Evolutionary conservation across 2,113 vertebrate genomes (phyloP), one percentile per base, ranked within the genome.

Genomic region (Copsychus sechellarum): DNA sequence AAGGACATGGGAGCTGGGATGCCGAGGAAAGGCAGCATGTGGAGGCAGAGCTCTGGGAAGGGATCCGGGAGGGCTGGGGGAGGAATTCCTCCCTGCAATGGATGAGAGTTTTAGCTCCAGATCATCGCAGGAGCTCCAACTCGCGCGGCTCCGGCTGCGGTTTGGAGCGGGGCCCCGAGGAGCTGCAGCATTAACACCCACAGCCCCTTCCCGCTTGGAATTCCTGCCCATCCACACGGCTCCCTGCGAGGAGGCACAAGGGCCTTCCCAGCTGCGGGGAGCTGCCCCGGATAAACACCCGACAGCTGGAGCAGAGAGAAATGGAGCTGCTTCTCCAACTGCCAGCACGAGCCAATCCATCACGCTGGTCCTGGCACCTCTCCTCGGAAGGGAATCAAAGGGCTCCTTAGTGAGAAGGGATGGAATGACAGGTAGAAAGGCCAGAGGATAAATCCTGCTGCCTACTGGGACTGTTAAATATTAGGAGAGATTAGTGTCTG

Each of bases 391-490:
- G 87, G 94, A 97, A 97, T 97, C 97, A 97, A 97, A 97, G 94
- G 78, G 82, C 95, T 97, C 78, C 97, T 97, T 97, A 96, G 97
- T 97, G 97, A 97, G 97, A 97, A 93, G 93, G 81, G 96, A 97
- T 97, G 97, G 97, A 97, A 96, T 98, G 97, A 97, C 97, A 98
- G 95, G 96, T 97, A 96, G 96, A 97, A 97, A 97, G 97, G 94
- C 95, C 95, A 97, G 94, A 94, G 95, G 97, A 96, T 95, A 97
- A 97, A 97, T 98, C 95, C 96, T 92, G 81, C 88, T 96, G 96
- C 96, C 97, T 97, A 95, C 96, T 90, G 97, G 95, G 97, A 96
- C 97, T 96, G 95, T 96, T 98, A 97, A 97, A 97, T 98, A 97
- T 97, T 97, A 97, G 95, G 96, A 94, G 94, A 97, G 97, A 97